Conservation (phyloP, 2,888 invertebrate species). For the Azorinus chamasolen region DNA sequence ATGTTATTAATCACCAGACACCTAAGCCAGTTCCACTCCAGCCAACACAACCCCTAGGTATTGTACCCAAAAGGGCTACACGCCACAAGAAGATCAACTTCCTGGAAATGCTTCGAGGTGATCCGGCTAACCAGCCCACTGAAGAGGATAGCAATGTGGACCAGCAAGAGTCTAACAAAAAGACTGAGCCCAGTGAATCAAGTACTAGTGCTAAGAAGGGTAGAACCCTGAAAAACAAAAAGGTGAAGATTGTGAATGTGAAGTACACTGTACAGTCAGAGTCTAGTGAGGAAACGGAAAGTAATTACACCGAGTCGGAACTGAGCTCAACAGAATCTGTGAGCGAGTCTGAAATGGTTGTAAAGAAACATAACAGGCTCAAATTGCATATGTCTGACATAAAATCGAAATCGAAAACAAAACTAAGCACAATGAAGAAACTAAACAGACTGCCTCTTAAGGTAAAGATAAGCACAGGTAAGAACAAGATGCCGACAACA, state of each 20-base stretch:
- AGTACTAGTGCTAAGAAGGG: conserved; percentile 17
- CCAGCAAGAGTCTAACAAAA: conserved; percentile 1
- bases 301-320: conserved; percentile 32
- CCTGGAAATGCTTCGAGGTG: conserved; percentile 81
- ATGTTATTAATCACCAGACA: too few species aligned
- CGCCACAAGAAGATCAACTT: conserved; percentile 84
- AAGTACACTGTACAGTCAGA: conserved; percentile 42
- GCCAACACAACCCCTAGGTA: background rate
- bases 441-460: conserved; percentile 30
- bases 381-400: background rate
- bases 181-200: conserved; percentile 34
- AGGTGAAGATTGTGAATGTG: conserved; percentile 50
- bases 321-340: conserved; percentile 36
- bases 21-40: background rate
- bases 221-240: conserved; percentile 12
- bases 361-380: conserved; percentile 26
- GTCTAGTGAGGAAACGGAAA: conserved; percentile 52
- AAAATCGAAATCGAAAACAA: conserved; percentile 26
- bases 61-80: conserved; percentile 48
- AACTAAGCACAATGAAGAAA: conserved; percentile 20
- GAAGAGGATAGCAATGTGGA: conserved; percentile 32
- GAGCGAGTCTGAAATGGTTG: conserved; percentile 30
- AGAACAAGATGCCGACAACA: background rate
- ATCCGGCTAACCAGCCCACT: conserved; percentile 55
- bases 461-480: conserved; percentile 48